Percentiles rank a stretch among this genome's conserved stretches.
Conservation (phyloP, 2,113 vertebrate genomes). For the Tursiops truncatus region DNA sequence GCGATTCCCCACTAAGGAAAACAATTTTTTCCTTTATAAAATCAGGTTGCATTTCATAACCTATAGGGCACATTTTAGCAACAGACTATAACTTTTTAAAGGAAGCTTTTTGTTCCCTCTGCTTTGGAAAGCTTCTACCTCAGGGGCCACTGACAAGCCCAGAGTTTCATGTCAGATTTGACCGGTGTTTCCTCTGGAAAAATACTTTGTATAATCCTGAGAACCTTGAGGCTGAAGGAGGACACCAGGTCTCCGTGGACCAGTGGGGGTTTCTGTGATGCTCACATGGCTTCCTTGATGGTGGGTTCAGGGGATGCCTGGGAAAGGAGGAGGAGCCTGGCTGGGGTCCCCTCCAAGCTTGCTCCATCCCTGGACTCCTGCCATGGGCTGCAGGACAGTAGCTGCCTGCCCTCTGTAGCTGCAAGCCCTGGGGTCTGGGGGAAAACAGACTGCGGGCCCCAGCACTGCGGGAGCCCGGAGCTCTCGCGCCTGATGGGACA, state of each 20-base stretch:
- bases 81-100: neutral
- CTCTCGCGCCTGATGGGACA: neutral
- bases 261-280: neutral
- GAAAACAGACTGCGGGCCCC: fast-evolving
- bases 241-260: neutral
- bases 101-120: neutral
- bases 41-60: neutral
- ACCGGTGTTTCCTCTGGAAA: neutral
- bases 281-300: too few species aligned
- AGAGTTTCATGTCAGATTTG: neutral
- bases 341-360: neutral
- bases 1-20: neutral
- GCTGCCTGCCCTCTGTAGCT: neutral
- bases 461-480: too few species aligned
- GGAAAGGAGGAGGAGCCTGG: neutral
- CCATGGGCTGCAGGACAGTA: neutral
- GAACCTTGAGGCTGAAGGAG: neutral
- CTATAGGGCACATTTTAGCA: neutral
- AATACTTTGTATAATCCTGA: neutral
- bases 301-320: too few species aligned
- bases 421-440: fast-evolving
- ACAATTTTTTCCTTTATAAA: neutral
- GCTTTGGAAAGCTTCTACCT: neutral
- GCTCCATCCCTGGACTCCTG: neutral
- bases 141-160: neutral